phyloP scores from a whole-genome alignment of 2,888 invertebrate species.

The Eristalis arbustorum region DNA sequence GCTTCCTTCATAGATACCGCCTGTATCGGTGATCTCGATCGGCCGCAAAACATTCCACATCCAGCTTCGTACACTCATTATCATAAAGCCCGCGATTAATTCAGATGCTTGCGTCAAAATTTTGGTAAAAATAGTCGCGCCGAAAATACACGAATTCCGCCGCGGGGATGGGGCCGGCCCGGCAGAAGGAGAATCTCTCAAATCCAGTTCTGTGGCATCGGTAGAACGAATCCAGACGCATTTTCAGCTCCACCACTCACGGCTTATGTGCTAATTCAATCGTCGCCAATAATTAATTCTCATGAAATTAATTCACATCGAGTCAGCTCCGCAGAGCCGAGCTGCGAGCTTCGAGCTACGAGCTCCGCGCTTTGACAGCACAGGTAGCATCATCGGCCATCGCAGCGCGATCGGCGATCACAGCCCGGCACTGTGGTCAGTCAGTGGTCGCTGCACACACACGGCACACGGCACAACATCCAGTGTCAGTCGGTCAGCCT shows the following conservation, averaged over 20 bases:
- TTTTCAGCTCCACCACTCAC: conserved; percentile 10
- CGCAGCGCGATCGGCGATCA: conserved; percentile 20
- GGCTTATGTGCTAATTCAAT: conserved; percentile 60
- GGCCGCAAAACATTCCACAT: background rate
- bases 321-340: too few relatives aligned
- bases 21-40: background rate
- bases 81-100: conserved; percentile 10
- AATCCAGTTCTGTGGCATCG: conserved; percentile 35
- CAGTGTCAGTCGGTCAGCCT: conserved; percentile 11
- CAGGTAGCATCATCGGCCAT: conserved; percentile 42
- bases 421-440: conserved; percentile 5
- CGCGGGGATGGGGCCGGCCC: too few relatives aligned
- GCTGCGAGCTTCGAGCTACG: background rate
- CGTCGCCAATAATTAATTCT: conserved; percentile 61
- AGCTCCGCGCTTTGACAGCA: background rate
- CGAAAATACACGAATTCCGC: conserved; percentile 1
- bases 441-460: conserved; percentile 15
- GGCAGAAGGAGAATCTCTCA: conserved; percentile 11
- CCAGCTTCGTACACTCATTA: background rate
- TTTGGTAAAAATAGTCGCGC: conserved; percentile 4
- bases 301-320: conserved; percentile 57
- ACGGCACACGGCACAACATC: conserved; percentile 4
- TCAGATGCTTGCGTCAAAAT: conserved; percentile 9
- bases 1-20: background rate
- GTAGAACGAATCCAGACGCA: conserved; percentile 17